Evolutionary conservation across 2,113 vertebrate genomes (phyloP).

Genomic region (Noctilio leporinus): DNA sequence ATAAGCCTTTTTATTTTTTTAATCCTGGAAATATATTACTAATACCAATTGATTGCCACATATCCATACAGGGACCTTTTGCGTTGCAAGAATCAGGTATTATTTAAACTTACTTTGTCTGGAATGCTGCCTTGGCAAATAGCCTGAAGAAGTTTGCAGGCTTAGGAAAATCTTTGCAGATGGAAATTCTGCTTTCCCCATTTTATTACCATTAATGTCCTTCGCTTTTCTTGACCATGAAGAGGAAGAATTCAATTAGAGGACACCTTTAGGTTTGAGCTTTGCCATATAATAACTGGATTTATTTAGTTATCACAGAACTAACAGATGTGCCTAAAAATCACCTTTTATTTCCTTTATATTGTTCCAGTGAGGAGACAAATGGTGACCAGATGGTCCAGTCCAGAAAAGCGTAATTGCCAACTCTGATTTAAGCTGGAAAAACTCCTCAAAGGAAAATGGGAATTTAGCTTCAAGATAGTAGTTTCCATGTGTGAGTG

Average conservation of each 20-base stretch:
- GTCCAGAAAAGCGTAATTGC: slow-evolving; percentile 45
- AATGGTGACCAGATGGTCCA: slow-evolving; percentile 52
- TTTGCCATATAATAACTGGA: slow-evolving; percentile 21
- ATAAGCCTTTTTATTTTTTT: neutral
- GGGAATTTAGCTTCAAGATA: slow-evolving; percentile 59
- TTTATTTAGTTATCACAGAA: slow-evolving; percentile 36
- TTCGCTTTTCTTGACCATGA: slow-evolving; percentile 22
- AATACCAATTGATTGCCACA: neutral
- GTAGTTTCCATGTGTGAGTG: slow-evolving; percentile 61
- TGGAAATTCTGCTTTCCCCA: slow-evolving; percentile 40
- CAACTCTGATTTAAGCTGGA: slow-evolving; percentile 59
- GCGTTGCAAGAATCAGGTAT: neutral
- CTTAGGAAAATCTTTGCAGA: slow-evolving; percentile 46
- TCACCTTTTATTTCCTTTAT: slow-evolving; percentile 23
- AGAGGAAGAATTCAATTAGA: slow-evolving; percentile 55
- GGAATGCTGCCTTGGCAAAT: slow-evolving; percentile 30
- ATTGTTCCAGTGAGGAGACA: slow-evolving; percentile 39
- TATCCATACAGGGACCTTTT: neutral
- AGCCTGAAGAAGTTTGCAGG: slow-evolving; percentile 20
- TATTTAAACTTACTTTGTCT: slow-evolving; percentile 39
- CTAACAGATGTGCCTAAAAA: slow-evolving; percentile 42
- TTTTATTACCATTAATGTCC: slow-evolving; percentile 42
- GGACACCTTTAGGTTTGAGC: neutral
- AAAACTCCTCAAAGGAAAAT: slow-evolving; percentile 58
- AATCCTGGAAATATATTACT: neutral